These are phyloP conservation scores for Ceyx margarethae DNA, from an alignment of 2,113 vertebrate species.

Conservation along the genomic window DNA sequence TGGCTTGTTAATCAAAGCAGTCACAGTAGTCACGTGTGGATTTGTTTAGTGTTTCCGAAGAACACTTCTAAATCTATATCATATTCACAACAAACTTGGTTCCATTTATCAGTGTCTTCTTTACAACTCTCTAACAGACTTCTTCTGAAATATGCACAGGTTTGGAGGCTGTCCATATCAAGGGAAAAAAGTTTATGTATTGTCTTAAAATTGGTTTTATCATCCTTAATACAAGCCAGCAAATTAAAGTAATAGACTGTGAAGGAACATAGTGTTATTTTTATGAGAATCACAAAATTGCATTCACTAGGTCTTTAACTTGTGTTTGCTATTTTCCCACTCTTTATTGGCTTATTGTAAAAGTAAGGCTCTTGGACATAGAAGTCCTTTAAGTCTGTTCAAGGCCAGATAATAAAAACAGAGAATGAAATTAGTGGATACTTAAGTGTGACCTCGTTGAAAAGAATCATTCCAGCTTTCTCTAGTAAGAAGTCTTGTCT, in stretches of 20 bases:
- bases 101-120: not conserved
- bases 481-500: not conserved
- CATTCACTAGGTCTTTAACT: not conserved
- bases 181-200: not conserved
- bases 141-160: not conserved
- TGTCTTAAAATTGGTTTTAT: not conserved
- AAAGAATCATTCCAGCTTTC: not conserved
- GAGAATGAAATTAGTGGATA: not conserved
- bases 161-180: not conserved
- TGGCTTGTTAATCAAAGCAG: not conserved
- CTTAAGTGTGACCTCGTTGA: not conserved
- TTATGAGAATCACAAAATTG: not conserved
- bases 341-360: not conserved
- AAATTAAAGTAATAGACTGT: not conserved
- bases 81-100: not conserved
- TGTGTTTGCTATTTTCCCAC: not conserved
- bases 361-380: not conserved
- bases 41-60: not conserved
- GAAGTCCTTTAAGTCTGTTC: not conserved
- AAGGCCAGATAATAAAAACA: not conserved
- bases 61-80: not conserved
- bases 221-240: not conserved
- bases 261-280: not conserved
- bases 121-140: not conserved
- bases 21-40: not conserved